These are phyloP conservation scores for Cacoxenus indagator DNA, from an alignment of 2,888 invertebrate species.

Conservation along the genomic window DNA sequence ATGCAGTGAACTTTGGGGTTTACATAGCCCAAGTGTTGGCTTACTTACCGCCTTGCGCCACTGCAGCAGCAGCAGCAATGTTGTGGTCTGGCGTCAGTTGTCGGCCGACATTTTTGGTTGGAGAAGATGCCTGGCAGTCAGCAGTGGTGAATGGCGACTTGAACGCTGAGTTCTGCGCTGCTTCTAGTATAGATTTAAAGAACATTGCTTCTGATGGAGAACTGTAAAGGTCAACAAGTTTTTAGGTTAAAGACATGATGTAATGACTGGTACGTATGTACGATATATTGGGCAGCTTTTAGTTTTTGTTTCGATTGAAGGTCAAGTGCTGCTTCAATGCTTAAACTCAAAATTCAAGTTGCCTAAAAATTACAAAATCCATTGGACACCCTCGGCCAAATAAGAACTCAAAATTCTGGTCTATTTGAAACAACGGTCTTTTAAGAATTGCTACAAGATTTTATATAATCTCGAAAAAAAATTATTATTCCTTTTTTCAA, in stretches of 20 bases:
- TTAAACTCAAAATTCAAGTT: too few relatives aligned
- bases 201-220: constrained; percentile 65
- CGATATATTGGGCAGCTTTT: too few relatives aligned
- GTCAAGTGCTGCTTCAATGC: background rate
- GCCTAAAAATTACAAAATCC: too few relatives aligned
- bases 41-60: constrained; percentile 61
- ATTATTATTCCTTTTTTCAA: constrained; percentile 34
- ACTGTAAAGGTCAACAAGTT: background rate
- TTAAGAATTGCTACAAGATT: constrained; percentile 19
- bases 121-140: constrained; percentile 72
- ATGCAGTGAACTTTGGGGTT: background rate
- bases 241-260: constrained; percentile 15
- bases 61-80: constrained; percentile 67
- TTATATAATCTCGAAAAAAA: constrained; percentile 51
- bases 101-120: constrained; percentile 37
- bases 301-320: background rate
- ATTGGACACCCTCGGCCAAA: too few relatives aligned
- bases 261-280: too few relatives aligned
- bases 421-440: too few relatives aligned
- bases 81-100: constrained; percentile 57
- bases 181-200: constrained; percentile 76
- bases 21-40: background rate
- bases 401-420: too few relatives aligned
- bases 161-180: constrained; percentile 77
- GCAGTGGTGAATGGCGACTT: constrained; percentile 75